Conservation (phyloP, 2,113 vertebrate genomes). For the Coturnix japonica region DNA sequence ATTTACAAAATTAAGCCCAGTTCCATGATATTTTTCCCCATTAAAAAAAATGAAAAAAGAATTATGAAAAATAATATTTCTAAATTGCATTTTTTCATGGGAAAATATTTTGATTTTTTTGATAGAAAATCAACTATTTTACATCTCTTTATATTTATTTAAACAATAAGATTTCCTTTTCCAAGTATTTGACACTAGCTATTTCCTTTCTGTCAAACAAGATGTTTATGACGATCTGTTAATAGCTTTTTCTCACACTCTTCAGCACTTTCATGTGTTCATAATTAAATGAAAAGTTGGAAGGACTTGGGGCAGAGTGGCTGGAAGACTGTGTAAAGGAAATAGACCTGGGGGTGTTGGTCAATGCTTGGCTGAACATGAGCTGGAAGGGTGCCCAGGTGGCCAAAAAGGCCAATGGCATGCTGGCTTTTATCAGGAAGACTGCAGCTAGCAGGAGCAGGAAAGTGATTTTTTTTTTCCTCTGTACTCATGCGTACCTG, state of each 20-base stretch:
- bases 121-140: background rate
- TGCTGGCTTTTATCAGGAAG: no score
- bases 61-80: background rate
- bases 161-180: background rate
- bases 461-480: no score
- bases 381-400: no score
- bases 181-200: background rate
- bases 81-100: background rate
- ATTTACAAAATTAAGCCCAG: background rate
- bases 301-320: no score
- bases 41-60: background rate
- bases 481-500: no score
- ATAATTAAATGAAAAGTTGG: background rate
- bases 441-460: no score
- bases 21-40: background rate
- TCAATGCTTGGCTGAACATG: no score
- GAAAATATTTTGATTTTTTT: background rate
- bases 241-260: background rate
- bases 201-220: background rate
- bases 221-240: background rate
- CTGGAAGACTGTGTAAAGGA: no score
- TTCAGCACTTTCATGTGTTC: background rate
- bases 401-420: no score
- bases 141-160: background rate
- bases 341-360: no score